phyloP scores from a whole-genome alignment of 2,888 invertebrate genomes.

The Euzetes globulus region DNA sequence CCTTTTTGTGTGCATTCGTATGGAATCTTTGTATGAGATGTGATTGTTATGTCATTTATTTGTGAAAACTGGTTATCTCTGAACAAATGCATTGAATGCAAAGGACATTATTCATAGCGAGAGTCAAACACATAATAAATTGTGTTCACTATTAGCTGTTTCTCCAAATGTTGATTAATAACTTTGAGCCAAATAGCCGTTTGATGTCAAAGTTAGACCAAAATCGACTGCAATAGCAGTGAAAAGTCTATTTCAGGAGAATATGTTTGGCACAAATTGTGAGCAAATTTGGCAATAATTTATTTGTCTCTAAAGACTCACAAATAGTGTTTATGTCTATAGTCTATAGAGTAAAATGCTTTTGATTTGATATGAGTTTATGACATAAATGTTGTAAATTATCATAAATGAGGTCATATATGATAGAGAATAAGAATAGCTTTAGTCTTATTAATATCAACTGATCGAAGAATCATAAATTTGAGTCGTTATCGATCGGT shows the following conservation, averaged over 20 bases:
- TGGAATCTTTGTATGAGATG: too few species aligned
- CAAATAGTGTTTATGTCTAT: not conserved
- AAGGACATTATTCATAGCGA: not conserved
- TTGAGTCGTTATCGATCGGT: not conserved
- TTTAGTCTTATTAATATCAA: not conserved
- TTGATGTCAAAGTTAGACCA: not conserved
- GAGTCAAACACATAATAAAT: conserved; percentile 26
- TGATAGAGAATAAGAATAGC: not conserved
- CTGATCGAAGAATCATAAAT: not conserved
- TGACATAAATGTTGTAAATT: not conserved
- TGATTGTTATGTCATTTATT: too few species aligned
- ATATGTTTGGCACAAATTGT: not conserved
- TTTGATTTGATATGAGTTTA: conserved; percentile 2
- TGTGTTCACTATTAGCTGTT: conserved; percentile 20
- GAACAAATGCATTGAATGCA: not conserved
- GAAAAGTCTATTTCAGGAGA: not conserved
- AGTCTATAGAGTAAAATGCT: not conserved
- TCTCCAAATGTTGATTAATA: conserved; percentile 24
- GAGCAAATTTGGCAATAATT: not conserved
- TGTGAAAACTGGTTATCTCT: not conserved
- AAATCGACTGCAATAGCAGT: not conserved
- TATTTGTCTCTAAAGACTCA: not conserved
- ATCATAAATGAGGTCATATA: conserved; percentile 4
- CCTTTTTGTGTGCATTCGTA: too few species aligned
- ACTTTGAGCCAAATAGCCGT: not conserved